Conservation (phyloP, 2,888 invertebrate species). For the Synergus itoensis region DNA sequence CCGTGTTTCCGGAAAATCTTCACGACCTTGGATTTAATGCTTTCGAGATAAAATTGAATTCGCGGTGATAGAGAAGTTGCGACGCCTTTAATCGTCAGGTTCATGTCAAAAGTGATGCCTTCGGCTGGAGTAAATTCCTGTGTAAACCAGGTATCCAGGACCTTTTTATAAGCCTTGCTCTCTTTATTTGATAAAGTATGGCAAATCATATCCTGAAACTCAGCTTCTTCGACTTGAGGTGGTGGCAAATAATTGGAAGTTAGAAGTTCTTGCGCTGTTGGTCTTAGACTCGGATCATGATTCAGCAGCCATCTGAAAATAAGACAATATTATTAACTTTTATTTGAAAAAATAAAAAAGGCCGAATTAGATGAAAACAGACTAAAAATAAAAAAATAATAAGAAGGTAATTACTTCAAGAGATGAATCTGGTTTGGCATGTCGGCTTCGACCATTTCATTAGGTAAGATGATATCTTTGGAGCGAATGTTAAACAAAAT, state of each 20-base stretch:
- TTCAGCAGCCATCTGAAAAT: slow-evolving; percentile 85
- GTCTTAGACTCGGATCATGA: slow-evolving; percentile 91
- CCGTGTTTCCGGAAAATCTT: slow-evolving; percentile 88
- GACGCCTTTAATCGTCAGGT: slow-evolving; percentile 74
- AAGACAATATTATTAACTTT: slow-evolving; percentile 49
- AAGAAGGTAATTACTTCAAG: slow-evolving; percentile 79
- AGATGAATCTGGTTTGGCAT: slow-evolving; percentile 82
- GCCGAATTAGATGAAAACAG: no score
- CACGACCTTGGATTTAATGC: slow-evolving; percentile 77
- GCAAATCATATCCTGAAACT: slow-evolving; percentile 89
- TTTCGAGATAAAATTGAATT: slow-evolving; percentile 66
- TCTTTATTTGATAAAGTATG: slow-evolving; percentile 90
- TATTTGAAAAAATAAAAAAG: slow-evolving; percentile 45
- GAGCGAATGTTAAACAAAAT: slow-evolving; percentile 87
- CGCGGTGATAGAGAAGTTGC: slow-evolving; percentile 61
- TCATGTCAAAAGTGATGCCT: slow-evolving; percentile 91
- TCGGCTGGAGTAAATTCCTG: slow-evolving; percentile 83
- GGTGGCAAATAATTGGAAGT: slow-evolving; percentile 91
- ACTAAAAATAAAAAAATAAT: no score
- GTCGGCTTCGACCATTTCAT: slow-evolving; percentile 81
- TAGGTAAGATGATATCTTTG: slow-evolving; percentile 85
- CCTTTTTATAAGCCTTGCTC: slow-evolving; percentile 87
- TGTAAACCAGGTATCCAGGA: slow-evolving; percentile 82
- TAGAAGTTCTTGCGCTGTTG: slow-evolving; percentile 91
- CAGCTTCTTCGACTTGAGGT: slow-evolving; percentile 90